A percentile compares a stretch with the other conserved stretches of the same genome.
phyloP scores from a whole-genome alignment of 2,113 vertebrate species.

The Leucopsar rothschildi region DNA sequence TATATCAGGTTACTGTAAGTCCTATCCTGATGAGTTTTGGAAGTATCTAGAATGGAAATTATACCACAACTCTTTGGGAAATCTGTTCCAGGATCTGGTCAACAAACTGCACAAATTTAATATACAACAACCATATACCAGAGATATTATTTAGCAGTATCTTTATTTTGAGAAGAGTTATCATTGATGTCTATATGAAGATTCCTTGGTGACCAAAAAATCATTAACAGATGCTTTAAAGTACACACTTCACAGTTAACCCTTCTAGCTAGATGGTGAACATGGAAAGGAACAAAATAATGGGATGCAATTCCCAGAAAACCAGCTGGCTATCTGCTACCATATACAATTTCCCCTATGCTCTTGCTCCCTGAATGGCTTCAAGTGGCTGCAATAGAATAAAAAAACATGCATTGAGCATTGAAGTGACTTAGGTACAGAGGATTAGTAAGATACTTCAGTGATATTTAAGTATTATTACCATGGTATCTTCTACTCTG shows the following conservation, averaged over 20 bases:
- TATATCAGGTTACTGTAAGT: accelerated
- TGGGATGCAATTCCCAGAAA: background rate
- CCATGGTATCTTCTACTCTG: background rate
- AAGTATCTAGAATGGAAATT: background rate
- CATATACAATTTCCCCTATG: background rate
- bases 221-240: background rate
- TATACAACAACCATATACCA: background rate
- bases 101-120: background rate
- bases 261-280: background rate
- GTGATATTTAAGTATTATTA: background rate
- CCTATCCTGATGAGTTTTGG: background rate
- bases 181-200: background rate
- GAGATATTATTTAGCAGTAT: background rate
- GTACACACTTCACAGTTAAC: background rate
- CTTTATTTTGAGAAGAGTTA: background rate
- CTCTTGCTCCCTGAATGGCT: background rate
- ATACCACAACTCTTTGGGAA: background rate
- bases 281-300: background rate
- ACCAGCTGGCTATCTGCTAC: background rate
- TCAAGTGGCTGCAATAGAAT: background rate
- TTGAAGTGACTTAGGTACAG: background rate
- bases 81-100: background rate
- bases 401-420: background rate
- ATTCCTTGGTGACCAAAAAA: background rate
- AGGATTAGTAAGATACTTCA: background rate